These are phyloP conservation scores for Girardinichthys multiradiatus DNA, from an alignment of 2,113 vertebrate species.

Conservation along the genomic window DNA sequence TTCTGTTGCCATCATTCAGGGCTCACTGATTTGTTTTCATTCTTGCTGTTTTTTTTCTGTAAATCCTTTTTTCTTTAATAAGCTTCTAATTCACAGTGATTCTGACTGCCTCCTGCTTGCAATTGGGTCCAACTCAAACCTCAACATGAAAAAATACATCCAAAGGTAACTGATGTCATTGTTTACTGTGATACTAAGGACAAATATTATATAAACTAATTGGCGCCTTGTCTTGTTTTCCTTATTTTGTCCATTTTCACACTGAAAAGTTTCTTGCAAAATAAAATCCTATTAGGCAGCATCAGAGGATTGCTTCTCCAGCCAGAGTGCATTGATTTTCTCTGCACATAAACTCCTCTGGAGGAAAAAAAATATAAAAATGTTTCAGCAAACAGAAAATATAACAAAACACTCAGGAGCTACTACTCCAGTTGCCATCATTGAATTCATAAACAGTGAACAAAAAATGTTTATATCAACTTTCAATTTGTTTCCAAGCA, in stretches of 20 bases:
- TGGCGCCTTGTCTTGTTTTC: too few relatives aligned
- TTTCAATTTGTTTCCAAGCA: neutral
- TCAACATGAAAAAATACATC: too few relatives aligned
- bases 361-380: neutral
- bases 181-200: too few relatives aligned
- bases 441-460: neutral
- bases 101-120: too few relatives aligned
- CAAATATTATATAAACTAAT: neutral
- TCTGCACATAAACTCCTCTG: neutral
- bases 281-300: slow-evolving; percentile 19
- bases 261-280: neutral
- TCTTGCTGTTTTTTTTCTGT: too few relatives aligned
- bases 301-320: neutral
- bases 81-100: too few relatives aligned
- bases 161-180: too few relatives aligned
- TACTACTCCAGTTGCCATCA: neutral
- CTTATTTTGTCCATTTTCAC: neutral
- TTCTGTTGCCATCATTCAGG: too few relatives aligned
- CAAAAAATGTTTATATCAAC: neutral
- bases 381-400: neutral
- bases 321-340: slow-evolving; percentile 13
- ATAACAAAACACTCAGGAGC: slow-evolving; percentile 2
- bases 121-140: too few relatives aligned
- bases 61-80: too few relatives aligned
- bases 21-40: too few relatives aligned